Conservation (phyloP, 1,140 invertebrate genomes). For the Zaprionus vittiger region DNA sequence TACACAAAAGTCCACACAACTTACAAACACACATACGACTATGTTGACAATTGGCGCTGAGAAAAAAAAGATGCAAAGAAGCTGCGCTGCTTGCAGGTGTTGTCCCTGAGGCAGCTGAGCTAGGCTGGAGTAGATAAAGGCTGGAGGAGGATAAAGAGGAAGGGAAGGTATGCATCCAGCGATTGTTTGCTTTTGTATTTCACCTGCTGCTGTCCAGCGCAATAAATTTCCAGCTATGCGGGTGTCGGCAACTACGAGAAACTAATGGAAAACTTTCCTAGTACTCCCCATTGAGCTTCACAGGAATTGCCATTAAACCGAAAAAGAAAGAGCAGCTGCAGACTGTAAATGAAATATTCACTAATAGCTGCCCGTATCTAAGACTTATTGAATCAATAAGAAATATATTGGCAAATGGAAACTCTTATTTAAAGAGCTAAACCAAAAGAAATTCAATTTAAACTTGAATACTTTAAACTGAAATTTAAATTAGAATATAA, state of each 20-base stretch:
- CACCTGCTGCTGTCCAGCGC: conserved; percentile 2
- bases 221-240: conserved; percentile 34
- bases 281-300: not conserved
- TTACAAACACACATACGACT: conserved; percentile 2
- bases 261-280: conserved; percentile 24
- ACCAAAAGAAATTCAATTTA: not conserved
- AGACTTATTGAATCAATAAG: not conserved
- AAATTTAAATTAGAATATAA: not conserved
- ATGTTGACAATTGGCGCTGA: conserved; percentile 40
- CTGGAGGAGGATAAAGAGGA: no score
- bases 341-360: not conserved
- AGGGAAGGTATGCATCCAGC: not conserved
- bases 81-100: conserved; percentile 34
- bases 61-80: conserved; percentile 44
- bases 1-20: not conserved
- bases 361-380: not conserved
- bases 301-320: not conserved
- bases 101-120: not conserved
- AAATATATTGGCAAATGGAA: not conserved
- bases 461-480: not conserved
- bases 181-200: conserved; percentile 24
- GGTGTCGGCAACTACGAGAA: conserved; percentile 7
- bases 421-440: not conserved
- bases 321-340: conserved; percentile 1
- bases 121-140: not conserved